Percentiles rank a stretch among this genome's conserved stretches.
phyloP scores from a whole-genome alignment of 2,113 vertebrate genomes.

The Myrmecophaga tridactyla region DNA sequence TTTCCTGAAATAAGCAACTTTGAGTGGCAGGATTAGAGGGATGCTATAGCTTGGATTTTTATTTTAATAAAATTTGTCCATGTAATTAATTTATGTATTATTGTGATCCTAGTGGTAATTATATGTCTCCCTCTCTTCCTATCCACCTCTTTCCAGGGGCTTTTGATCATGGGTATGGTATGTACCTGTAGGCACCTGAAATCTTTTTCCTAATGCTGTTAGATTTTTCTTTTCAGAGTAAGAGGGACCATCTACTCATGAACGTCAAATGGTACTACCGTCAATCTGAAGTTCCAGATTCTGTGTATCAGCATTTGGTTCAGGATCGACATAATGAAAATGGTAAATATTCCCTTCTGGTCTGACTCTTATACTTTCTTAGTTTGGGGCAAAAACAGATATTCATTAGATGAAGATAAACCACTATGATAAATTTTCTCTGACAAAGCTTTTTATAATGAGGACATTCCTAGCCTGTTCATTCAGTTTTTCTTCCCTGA shows the following conservation, averaged over 20 bases:
- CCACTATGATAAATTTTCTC: not conserved
- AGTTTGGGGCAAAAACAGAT: not conserved
- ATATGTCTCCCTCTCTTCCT: not conserved
- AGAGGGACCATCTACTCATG: constrained; percentile 99
- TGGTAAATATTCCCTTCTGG: constrained; percentile 83
- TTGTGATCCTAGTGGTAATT: not conserved
- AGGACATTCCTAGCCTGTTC: not conserved
- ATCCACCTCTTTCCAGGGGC: not conserved
- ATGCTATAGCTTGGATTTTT: not conserved
- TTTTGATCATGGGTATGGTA: constrained; percentile 56
- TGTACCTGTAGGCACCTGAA: not conserved
- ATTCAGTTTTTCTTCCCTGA: not conserved
- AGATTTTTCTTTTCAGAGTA: constrained; percentile 91
- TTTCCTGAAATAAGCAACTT: not conserved
- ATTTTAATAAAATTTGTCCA: not conserved
- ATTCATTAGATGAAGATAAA: not conserved
- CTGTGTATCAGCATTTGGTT: constrained; percentile 99
- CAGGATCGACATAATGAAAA: constrained; percentile 99
- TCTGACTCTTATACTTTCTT: not conserved
- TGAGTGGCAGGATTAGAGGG: not conserved
- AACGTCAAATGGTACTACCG: constrained; percentile 99
- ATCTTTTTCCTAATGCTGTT: constrained; percentile 72
- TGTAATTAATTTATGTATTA: not conserved
- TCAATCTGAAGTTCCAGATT: constrained; percentile 99
- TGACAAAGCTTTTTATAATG: not conserved